phyloP scores from a whole-genome alignment of 2,888 invertebrate species.

The Hymenopus coronatus region DNA sequence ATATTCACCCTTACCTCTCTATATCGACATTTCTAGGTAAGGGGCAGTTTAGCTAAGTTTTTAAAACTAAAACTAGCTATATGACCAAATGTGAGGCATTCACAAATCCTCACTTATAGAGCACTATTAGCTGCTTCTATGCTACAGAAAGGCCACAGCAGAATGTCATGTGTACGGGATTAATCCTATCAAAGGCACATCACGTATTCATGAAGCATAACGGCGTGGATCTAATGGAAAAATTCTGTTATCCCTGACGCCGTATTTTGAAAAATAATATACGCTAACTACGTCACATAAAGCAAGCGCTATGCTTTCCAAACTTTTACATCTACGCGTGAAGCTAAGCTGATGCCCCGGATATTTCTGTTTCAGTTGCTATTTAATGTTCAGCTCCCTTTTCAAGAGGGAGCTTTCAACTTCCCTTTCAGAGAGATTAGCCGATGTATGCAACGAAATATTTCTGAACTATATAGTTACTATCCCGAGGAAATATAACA shows the following conservation, averaged over 20 bases:
- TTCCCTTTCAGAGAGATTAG: too few relatives aligned
- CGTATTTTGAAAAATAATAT: not conserved
- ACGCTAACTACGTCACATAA: not conserved
- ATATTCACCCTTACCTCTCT: too few relatives aligned
- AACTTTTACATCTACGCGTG: not conserved
- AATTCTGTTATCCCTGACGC: not conserved
- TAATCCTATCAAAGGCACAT: not conserved
- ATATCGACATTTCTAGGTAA: not conserved
- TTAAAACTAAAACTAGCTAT: not conserved
- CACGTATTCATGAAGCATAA: not conserved
- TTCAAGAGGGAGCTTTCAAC: too few relatives aligned
- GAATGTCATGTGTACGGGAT: not conserved
- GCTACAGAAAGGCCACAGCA: not conserved
- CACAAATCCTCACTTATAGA: not conserved
- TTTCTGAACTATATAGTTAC: too few relatives aligned
- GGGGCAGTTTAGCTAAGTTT: not conserved
- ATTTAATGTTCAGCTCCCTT: not conserved
- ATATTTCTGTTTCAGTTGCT: not conserved
- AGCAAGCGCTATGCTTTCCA: not conserved
- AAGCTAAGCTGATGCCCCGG: not conserved
- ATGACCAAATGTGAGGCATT: not conserved
- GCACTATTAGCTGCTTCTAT: not conserved
- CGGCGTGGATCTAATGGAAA: not conserved
- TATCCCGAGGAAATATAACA: too few relatives aligned
- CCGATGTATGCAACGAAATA: too few relatives aligned